These are phyloP conservation scores for Talpa occidentalis DNA, from an alignment of 2,113 vertebrate species.

Conservation along the genomic window DNA sequence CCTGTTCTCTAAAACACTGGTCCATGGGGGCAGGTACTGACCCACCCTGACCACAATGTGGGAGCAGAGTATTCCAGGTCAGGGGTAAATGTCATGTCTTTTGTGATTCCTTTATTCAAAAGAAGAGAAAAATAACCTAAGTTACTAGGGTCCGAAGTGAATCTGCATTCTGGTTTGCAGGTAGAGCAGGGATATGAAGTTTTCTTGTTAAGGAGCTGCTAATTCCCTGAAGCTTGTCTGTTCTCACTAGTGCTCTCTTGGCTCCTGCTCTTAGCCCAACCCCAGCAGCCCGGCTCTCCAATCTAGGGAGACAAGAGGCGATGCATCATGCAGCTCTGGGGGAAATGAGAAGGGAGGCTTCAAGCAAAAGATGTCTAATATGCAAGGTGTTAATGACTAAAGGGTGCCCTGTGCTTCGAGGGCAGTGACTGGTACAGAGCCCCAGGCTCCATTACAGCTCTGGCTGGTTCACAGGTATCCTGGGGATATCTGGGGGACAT, in stretches of 20 bases:
- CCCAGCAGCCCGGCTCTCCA: background rate
- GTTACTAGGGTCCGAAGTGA: background rate
- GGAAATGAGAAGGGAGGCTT: background rate
- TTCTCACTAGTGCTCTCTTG: slow-evolving; percentile 11
- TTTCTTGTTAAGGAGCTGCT: background rate
- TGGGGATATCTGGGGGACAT: background rate
- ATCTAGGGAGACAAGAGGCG: background rate
- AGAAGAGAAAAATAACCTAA: background rate
- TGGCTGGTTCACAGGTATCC: background rate
- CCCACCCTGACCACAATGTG: background rate
- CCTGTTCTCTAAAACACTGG: background rate
- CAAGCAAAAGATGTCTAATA: background rate
- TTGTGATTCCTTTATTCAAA: background rate
- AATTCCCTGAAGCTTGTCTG: background rate
- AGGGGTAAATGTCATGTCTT: background rate
- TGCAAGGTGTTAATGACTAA: background rate
- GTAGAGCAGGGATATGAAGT: background rate
- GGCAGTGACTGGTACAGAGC: background rate
- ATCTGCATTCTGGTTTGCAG: background rate
- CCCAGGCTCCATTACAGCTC: background rate
- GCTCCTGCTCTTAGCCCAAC: background rate
- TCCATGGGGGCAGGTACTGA: background rate
- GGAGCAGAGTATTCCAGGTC: background rate
- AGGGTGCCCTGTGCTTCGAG: background rate
- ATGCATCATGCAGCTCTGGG: background rate